These are phyloP conservation scores for Musca vetustissima DNA, from an alignment of 1,140 invertebrate species.

Conservation along the genomic window DNA sequence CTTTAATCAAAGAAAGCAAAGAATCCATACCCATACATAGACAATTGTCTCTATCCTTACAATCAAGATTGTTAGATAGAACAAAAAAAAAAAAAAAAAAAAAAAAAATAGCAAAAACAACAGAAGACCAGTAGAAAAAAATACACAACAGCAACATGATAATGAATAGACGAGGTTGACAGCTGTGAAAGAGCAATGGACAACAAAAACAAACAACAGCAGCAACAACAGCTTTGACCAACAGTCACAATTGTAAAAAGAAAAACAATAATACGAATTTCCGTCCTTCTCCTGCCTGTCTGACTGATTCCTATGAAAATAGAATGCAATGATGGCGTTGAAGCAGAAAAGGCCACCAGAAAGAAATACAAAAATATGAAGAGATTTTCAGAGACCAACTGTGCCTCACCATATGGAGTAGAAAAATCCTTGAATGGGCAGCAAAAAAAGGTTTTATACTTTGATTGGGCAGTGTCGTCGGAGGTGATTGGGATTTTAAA, in stretches of 20 bases:
- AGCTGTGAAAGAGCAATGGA: constrained; percentile 1
- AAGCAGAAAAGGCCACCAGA: background rate
- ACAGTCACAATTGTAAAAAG: too few species aligned
- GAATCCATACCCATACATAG: background rate
- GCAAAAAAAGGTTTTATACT: too few species aligned
- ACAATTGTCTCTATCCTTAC: background rate
- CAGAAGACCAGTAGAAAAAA: background rate
- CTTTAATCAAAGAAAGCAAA: background rate
- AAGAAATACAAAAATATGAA: too few species aligned
- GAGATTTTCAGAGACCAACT: too few species aligned
- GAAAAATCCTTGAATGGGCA: too few species aligned
- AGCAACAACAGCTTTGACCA: background rate
- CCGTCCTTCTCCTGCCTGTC: background rate
- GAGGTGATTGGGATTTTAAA: too few species aligned
- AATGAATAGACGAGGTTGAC: constrained; percentile 19
- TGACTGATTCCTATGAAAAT: background rate
- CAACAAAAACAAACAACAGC: background rate
- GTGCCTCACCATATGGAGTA: too few species aligned
- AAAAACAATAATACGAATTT: too few species aligned
- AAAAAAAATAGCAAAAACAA: too few species aligned
- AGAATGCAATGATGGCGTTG: background rate
- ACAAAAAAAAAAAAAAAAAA: background rate
- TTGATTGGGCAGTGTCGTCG: too few species aligned
- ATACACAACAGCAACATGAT: background rate
- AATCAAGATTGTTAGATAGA: constrained; percentile 1